phyloP scores from a whole-genome alignment of 2,113 vertebrate genomes.

The Entomyzon cyanotis region DNA sequence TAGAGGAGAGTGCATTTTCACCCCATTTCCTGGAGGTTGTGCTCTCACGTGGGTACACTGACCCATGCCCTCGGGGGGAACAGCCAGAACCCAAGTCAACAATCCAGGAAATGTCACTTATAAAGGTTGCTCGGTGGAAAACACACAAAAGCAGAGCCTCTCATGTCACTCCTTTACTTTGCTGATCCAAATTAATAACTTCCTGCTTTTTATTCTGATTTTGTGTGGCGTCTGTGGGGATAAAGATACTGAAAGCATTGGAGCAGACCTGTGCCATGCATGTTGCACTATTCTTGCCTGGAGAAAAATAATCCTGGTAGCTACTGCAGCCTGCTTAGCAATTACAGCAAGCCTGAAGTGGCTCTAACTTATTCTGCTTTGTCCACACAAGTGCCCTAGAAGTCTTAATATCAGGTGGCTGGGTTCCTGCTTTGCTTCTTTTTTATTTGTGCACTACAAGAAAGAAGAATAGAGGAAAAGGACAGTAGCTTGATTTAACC shows the following conservation, averaged over 20 bases:
- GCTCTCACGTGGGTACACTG: neutral
- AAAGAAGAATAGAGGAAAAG: neutral
- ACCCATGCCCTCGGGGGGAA: neutral
- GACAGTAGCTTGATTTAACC: neutral
- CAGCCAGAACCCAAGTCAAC: neutral
- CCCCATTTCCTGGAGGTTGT: neutral
- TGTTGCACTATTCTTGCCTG: neutral
- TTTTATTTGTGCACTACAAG: neutral
- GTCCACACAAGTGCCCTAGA: neutral
- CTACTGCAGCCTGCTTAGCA: neutral
- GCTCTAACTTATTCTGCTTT: neutral
- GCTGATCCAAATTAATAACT: neutral
- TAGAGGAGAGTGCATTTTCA: neutral
- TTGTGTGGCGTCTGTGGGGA: neutral
- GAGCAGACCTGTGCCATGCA: neutral
- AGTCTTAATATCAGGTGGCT: neutral
- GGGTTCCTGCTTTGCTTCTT: neutral
- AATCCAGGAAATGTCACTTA: neutral
- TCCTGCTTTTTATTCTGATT: neutral
- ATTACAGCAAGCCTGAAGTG: neutral
- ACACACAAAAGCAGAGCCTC: neutral
- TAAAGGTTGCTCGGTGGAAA: neutral
- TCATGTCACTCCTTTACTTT: neutral
- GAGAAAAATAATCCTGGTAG: neutral
- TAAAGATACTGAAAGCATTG: neutral